phyloP scores from a whole-genome alignment of 1,140 invertebrate genomes.

The Drosophila tropicalis region DNA sequence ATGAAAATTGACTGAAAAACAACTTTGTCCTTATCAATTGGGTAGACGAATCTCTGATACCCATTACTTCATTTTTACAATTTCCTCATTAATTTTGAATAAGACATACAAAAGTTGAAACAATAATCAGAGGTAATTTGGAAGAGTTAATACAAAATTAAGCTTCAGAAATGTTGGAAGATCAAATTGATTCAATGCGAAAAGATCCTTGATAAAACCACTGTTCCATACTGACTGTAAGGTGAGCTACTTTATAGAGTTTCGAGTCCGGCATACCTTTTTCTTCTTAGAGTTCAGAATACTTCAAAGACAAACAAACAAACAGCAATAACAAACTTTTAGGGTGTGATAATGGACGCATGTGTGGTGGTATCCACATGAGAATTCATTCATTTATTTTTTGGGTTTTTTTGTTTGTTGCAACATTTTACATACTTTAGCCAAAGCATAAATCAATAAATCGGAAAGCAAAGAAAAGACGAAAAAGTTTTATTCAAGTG shows the following conservation, averaged over 20 bases:
- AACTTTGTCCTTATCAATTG: neutral
- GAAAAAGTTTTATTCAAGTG: neutral
- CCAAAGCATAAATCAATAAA: constrained; percentile 72
- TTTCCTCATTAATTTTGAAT: too few relatives aligned
- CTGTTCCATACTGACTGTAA: too few relatives aligned
- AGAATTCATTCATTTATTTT: constrained; percentile 51
- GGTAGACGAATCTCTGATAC: neutral
- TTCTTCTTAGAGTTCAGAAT: neutral
- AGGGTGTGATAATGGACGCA: constrained; percentile 69
- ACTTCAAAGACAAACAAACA: neutral
- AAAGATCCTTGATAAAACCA: too few relatives aligned
- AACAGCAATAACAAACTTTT: constrained; percentile 1
- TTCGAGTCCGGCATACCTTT: neutral
- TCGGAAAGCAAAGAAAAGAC: constrained; percentile 22
- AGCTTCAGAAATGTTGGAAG: too few relatives aligned
- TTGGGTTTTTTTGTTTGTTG: neutral
- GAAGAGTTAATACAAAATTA: too few relatives aligned
- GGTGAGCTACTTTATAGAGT: too few relatives aligned
- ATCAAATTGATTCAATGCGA: too few relatives aligned
- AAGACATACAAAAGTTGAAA: too few relatives aligned
- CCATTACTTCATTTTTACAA: neutral
- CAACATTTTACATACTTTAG: constrained; percentile 28
- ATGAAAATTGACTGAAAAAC: constrained; percentile 46
- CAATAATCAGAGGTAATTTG: too few relatives aligned
- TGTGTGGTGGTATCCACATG: constrained; percentile 68